Base-by-base conservation (phyloP, 2,113 vertebrate species). In the Leucosticte australis region DNA sequence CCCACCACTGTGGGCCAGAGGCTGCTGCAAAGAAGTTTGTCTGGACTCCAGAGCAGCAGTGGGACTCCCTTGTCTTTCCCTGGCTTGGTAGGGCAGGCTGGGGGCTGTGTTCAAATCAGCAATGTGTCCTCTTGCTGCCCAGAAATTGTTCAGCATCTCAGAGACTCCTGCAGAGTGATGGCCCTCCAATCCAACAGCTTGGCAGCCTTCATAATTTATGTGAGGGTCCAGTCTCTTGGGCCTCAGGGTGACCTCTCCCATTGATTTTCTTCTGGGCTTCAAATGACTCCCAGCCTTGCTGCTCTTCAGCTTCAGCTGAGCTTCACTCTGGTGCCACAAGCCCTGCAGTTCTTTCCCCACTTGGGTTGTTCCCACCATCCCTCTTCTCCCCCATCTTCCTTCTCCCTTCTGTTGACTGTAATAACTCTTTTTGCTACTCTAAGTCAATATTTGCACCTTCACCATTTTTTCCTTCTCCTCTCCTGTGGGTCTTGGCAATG, bases 401-500 rank as follows among this genome's bases (percentile, higher is more conserved):
- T 47, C 6, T 77, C 76, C 65, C 18, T 26, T 75, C 63, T 84
- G 24, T 44, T 89, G 57, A 60, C 60, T 56, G 63, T 30, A 33
- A 46, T 52, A 41, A 46, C n/a, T 33, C 12, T 0, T 41, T 74
- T 27, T 92, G 60, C 56, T 64, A 75, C 31, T 85, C 35, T 24
- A 82, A 70, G 39, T 81, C 64, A 82, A 3, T 63, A 82, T 87
- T 89, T 89, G 83, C 69, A 80, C 26, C 77, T 77, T 59, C 42
- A 41, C 46, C 17, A 35, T 50, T 84, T 78, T 37, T 79, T 26
- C 37, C 10, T 63, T 11, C 18, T 85, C 11, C 53, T 82, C 33
- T 46, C 35, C 71, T 4, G 17, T 41, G 53, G 74, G 28, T 81
- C 49, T 55, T 39, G 2, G 33, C 37, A 59, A 2, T 6, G 8